Percentiles rank a stretch among this genome's conserved stretches.
Evolutionary conservation across 1,140 invertebrate genomes (phyloP).

Genomic region (Episyrphus balteatus): DNA sequence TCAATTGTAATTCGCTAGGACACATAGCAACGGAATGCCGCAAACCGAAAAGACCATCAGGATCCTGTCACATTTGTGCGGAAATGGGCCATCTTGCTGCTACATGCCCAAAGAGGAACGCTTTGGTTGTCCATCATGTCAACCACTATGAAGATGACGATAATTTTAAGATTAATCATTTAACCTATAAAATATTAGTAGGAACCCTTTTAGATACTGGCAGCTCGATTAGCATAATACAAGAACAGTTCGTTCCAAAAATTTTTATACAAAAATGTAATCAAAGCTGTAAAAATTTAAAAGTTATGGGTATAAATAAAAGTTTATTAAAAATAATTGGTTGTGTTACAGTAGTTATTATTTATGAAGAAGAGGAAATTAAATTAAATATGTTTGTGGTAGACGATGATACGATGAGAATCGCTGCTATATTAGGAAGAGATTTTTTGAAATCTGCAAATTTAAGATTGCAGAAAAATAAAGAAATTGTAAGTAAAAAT

Average conservation of each 20-base stretch:
- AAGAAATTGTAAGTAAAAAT: not conserved
- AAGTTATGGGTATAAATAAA: slow-evolving; percentile 2
- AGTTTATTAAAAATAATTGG: slow-evolving; percentile 1
- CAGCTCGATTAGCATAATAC: not conserved
- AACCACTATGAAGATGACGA: not conserved
- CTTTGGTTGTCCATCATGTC: too few relatives aligned
- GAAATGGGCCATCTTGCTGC: too few relatives aligned
- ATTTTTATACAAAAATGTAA: not conserved
- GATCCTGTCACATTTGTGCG: too few relatives aligned
- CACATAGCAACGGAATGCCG: too few relatives aligned
- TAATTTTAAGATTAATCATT: not conserved
- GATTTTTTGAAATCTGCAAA: too few relatives aligned
- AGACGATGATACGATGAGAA: slow-evolving; percentile 7
- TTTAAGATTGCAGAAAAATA: not conserved
- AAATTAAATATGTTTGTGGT: slow-evolving; percentile 9
- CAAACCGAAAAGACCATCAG: too few relatives aligned
- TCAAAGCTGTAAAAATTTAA: not conserved
- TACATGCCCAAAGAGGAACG: too few relatives aligned
- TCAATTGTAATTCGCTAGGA: too few relatives aligned
- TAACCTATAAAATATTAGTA: slow-evolving; percentile 1
- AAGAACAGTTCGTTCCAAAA: not conserved
- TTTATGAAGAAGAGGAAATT: not conserved
- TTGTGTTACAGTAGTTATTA: not conserved
- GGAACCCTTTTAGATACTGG: not conserved
- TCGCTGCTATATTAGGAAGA: slow-evolving; percentile 2